Base-by-base conservation (phyloP, 2,888 invertebrate genomes). In the Odontothrips loti region DNA sequence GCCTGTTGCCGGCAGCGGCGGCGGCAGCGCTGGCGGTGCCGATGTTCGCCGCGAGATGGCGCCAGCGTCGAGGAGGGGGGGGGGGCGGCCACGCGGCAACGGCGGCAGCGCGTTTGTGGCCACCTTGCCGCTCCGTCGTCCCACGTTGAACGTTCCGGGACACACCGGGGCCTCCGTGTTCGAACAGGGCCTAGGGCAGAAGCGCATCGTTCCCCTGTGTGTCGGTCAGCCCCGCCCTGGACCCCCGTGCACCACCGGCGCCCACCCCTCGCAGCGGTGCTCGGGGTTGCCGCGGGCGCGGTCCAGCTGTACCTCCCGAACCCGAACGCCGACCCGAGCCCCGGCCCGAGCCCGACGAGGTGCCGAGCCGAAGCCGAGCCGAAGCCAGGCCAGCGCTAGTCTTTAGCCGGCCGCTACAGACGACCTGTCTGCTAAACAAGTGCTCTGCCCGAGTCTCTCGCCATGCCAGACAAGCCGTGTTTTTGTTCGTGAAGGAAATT, bases 351-450 rank as follows among this genome's bases (percentile, higher is more conserved):
- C n/a, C n/a, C 34, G 34, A 43, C 34, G 34, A 43, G 34, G 58
- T 58, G 58, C 58, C 58, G 58, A 20, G 58, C 58, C 58, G 51
- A 10, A 20, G 15, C 51, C 20, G 51, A 43, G 34, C 34, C 34
- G 34, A 43, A 58, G 58, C 15, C 58, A 3, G 51, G n/a, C 68
- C 68, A 75, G 68, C 27, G 68, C 68, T 75, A 75, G 68, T 75
- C 68, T 75, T 75, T 27, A 75, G 68, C 68, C 68, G 68, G 68
- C 27, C 68, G 23, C 68, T 75, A n/a, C 23, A 75, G 68, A 75
- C 68, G 68, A 75, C 68, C 68, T 75, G 68, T 75, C 68, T 27
- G 68, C 27, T 27, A 27, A 75, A 75, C 68, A 75, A 75, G 68
- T 75, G 68, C 68, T 23, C 20, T 6, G 58, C 34, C 34, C 34